Base-by-base conservation (phyloP, 1,140 invertebrate species). In the Pogonomyrmex californicus region DNA sequence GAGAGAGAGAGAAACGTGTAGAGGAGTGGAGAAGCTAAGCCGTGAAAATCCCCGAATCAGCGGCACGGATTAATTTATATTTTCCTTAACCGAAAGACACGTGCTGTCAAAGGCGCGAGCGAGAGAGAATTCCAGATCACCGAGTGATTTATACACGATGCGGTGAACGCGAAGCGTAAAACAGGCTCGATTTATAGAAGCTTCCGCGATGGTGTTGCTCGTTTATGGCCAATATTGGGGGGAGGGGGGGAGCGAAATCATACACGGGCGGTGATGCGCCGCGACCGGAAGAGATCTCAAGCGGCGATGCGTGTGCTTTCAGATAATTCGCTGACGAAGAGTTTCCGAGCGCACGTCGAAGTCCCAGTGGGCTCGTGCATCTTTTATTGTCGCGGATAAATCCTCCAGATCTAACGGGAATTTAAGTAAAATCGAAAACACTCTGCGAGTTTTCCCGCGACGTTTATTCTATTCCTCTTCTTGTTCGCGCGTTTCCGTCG, bases 11-110 rank as follows among this genome's bases (percentile, higher is more conserved):
- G 23, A 23, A 23, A 23, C 23, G 23, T 23, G 23, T 23, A 23
- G 23, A 23, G 23, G 23, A 23, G n/a, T 38, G 51, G 6, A 75
- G 33, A 38, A 41, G 63, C 23, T 49, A 49, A 73, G 54, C 51
- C 66, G 23, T 36, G 38, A 49, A 60, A 83, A 73, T 75, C 33
- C 23, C 66, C 10, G 56, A 83, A 83, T 83, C 75, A 73, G 56
- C 79, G 79, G 75, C 6, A 47, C 54, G 68, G 79, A 75, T 83
- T 83, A 83, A 83, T 83, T 83, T 75, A 71, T 82, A 75, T 83
- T 68, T 60, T 73, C 54, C 75, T 75, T 23, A 23, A 73, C 44
- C 41, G 79, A 38, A 38, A 36, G 79, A 75, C 38, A 41, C 36
- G 56, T 41, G 49, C 54, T 36, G 38, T 33, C n/a, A 4, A 5